These are phyloP conservation scores for Lutjanus erythropterus DNA, from an alignment of 2,113 vertebrate species.

Conservation along the genomic window DNA sequence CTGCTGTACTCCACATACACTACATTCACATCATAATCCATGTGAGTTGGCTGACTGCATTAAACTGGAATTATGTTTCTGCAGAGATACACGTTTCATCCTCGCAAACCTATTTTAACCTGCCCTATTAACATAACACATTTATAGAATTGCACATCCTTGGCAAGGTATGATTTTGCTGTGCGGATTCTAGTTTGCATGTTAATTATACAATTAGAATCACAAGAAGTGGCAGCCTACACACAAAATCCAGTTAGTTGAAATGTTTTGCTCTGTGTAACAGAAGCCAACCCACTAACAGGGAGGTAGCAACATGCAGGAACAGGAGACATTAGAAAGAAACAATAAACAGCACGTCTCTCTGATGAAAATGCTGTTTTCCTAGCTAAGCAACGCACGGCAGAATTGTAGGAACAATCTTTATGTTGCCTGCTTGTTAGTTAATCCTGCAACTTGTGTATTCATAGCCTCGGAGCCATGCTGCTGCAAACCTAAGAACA, in stretches of 20 bases:
- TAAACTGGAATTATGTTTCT: not conserved
- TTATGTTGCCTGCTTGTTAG: not conserved
- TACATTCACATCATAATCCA: not conserved
- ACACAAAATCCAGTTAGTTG: not conserved
- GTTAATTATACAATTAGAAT: not conserved
- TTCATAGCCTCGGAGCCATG: not conserved
- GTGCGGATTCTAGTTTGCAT: not conserved
- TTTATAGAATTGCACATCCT: not conserved
- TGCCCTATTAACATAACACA: not conserved
- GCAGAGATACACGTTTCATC: not conserved
- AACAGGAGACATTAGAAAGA: no score
- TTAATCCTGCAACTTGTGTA: not conserved
- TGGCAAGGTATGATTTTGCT: not conserved
- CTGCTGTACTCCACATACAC: not conserved
- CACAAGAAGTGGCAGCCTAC: not conserved
- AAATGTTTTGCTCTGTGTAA: not conserved
- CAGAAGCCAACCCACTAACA: not conserved
- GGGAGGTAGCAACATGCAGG: not conserved
- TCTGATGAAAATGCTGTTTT: not conserved
- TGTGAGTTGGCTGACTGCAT: not conserved
- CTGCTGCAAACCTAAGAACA: constrained; percentile 10
- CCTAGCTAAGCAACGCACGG: not conserved
- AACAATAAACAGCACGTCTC: not conserved
- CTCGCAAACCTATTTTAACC: no score
- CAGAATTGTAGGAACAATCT: not conserved